Conservation (phyloP, 2,113 vertebrate genomes). For the Anoura caudifer region DNA sequence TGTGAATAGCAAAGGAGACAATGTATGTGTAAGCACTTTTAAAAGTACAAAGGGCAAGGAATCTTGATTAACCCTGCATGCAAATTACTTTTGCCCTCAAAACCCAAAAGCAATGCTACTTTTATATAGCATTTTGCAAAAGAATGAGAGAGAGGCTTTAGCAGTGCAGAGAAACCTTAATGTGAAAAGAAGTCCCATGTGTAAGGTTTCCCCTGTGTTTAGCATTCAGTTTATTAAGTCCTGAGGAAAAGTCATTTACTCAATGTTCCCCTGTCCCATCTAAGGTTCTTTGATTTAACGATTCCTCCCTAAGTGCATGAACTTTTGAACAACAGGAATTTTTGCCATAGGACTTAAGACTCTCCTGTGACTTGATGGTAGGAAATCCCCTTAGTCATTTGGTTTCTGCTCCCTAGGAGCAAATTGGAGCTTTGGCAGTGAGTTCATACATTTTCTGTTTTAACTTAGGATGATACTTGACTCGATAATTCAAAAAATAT, state of each 20-base stretch:
- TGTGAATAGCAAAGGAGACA: neutral
- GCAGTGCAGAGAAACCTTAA: constrained; percentile 26
- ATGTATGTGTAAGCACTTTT: neutral
- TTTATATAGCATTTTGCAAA: constrained; percentile 22
- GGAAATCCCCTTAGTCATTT: neutral
- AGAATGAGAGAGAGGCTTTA: neutral
- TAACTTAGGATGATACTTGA: neutral
- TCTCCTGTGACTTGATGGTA: constrained; percentile 26
- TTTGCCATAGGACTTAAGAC: constrained; percentile 26
- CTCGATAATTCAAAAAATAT: constrained; percentile 40
- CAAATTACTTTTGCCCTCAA: neutral
- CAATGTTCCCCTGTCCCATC: neutral
- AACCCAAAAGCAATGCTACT: neutral
- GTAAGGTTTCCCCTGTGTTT: constrained; percentile 4
- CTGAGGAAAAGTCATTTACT: neutral
- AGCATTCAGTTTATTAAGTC: constrained; percentile 26
- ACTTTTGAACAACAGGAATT: constrained; percentile 39
- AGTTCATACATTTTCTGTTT: neutral
- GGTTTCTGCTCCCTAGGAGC: constrained; percentile 24
- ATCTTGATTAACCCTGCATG: constrained; percentile 5
- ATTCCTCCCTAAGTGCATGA: constrained; percentile 23
- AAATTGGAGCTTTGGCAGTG: neutral
- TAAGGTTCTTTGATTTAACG: constrained; percentile 24
- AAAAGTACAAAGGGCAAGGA: neutral
- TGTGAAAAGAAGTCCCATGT: neutral